A percentile compares a stretch with the other conserved stretches of the same genome.
phyloP scores from a whole-genome alignment of 2,797 vertebrate species.

The Siniperca undulata region DNA sequence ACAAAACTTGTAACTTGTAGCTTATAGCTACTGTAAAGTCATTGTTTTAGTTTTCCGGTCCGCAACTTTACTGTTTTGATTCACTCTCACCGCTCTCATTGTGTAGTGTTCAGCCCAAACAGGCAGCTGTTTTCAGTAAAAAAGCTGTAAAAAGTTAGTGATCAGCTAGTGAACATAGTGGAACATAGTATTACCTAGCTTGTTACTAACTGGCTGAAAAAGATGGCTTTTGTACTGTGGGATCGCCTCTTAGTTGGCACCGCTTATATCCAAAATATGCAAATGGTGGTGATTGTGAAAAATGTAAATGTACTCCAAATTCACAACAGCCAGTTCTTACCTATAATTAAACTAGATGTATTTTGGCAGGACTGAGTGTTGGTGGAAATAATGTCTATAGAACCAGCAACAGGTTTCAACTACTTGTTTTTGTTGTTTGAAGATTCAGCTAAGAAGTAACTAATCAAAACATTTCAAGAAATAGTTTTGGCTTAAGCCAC shows the following conservation, averaged over 20 bases:
- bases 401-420: background rate
- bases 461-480: constrained; percentile 34
- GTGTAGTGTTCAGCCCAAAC: background rate
- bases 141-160: background rate
- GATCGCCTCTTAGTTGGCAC: constrained; percentile 9
- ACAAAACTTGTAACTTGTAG: too few relatives aligned
- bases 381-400: constrained; percentile 30
- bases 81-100: background rate
- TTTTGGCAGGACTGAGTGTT: background rate
- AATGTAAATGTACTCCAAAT: background rate
- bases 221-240: background rate
- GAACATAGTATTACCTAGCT: background rate
- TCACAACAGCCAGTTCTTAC: constrained; percentile 8
- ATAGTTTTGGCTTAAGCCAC: constrained; percentile 7
- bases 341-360: background rate
- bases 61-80: background rate
- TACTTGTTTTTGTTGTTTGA: background rate
- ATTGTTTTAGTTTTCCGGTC: background rate
- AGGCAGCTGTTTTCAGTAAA: background rate
- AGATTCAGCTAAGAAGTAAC: constrained; percentile 17
- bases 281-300: background rate
- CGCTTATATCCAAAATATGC: background rate
- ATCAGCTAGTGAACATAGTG: background rate
- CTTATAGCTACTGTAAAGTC: background rate
- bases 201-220: background rate